Evolutionary conservation across 2,797 vertebrate species (phyloP).

Genomic region (Urosaurus nigricauda): DNA sequence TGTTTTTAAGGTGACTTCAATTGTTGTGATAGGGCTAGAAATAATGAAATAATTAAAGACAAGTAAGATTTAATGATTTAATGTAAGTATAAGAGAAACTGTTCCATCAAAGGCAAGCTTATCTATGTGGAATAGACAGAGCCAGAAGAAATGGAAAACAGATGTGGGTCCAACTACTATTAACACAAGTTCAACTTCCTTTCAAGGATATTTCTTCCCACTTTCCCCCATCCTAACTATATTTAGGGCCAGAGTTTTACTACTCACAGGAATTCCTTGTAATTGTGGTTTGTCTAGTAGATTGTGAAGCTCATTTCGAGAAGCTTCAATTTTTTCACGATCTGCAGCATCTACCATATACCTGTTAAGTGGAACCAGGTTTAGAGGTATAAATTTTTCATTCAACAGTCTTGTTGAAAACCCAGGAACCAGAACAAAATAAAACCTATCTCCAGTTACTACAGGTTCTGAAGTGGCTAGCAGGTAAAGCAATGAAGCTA

Average conservation of each 20-base stretch:
- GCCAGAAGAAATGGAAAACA: not conserved
- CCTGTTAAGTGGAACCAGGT: slow-evolving; percentile 76
- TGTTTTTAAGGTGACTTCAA: too few species aligned
- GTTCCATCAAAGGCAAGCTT: not conserved
- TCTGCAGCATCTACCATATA: slow-evolving; percentile 99
- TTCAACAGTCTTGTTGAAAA: not conserved
- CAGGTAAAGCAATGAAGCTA: not conserved
- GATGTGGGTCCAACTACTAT: not conserved
- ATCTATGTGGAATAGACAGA: not conserved
- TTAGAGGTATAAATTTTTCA: not conserved
- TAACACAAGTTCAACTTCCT: not conserved
- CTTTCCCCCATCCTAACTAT: too few species aligned
- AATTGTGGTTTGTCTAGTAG: slow-evolving; percentile 98
- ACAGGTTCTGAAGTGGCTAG: not conserved
- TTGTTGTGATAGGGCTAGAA: too few species aligned
- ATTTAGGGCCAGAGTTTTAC: not conserved
- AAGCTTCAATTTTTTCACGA: slow-evolving; percentile 97
- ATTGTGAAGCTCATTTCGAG: slow-evolving; percentile 97
- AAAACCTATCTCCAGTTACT: not conserved
- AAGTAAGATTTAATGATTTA: too few species aligned
- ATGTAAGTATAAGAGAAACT: not conserved
- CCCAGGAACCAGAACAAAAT: not conserved
- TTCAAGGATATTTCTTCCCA: not conserved
- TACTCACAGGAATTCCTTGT: slow-evolving; percentile 98
- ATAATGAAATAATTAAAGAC: too few species aligned